Evolutionary conservation across 2,888 invertebrate genomes (phyloP).

Genomic region (Caenorhabditis afra): DNA sequence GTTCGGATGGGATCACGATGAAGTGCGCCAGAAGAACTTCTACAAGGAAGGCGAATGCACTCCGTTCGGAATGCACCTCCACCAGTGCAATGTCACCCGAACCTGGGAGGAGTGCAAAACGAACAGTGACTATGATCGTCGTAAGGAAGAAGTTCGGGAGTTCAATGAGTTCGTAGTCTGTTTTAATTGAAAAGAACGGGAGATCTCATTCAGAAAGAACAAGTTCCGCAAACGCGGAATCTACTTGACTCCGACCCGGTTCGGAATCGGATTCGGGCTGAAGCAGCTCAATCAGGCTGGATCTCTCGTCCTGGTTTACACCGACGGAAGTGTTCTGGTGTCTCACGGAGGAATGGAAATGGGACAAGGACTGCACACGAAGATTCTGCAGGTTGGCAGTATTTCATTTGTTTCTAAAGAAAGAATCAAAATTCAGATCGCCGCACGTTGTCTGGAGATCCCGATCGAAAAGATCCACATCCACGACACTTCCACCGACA

Average conservation of each 20-base stretch:
- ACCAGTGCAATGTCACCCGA: slow-evolving; percentile 84
- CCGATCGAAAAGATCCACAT: slow-evolving; percentile 81
- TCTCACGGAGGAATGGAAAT: slow-evolving; percentile 93
- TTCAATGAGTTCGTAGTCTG: slow-evolving; percentile 80
- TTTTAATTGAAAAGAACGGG: background rate
- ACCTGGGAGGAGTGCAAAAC: slow-evolving; percentile 81
- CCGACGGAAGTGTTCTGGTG: slow-evolving; percentile 88
- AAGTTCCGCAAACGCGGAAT: slow-evolving; percentile 77
- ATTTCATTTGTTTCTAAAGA: background rate
- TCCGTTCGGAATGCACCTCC: slow-evolving; percentile 87
- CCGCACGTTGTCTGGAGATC: slow-evolving; percentile 75
- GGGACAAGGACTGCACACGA: slow-evolving; percentile 96
- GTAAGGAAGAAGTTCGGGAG: slow-evolving; percentile 74
- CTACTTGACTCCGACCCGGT: slow-evolving; percentile 78
- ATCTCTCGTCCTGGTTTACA: slow-evolving; percentile 90
- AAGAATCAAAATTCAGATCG: slow-evolving; percentile 62
- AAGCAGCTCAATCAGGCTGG: slow-evolving; percentile 83
- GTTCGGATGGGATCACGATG: slow-evolving; percentile 70
- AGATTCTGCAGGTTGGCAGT: slow-evolving; percentile 88
- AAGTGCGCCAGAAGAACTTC: slow-evolving; percentile 85
- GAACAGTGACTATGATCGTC: slow-evolving; percentile 76
- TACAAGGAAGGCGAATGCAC: slow-evolving; percentile 88
- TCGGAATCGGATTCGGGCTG: slow-evolving; percentile 80
- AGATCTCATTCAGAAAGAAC: slow-evolving; percentile 57
- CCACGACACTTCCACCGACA: slow-evolving; percentile 90